Percentiles rank a stretch among this genome's conserved stretches.
These are phyloP conservation scores for Barypeithes pellucidus DNA, from an alignment of 2,888 invertebrate species.

Conservation along the genomic window DNA sequence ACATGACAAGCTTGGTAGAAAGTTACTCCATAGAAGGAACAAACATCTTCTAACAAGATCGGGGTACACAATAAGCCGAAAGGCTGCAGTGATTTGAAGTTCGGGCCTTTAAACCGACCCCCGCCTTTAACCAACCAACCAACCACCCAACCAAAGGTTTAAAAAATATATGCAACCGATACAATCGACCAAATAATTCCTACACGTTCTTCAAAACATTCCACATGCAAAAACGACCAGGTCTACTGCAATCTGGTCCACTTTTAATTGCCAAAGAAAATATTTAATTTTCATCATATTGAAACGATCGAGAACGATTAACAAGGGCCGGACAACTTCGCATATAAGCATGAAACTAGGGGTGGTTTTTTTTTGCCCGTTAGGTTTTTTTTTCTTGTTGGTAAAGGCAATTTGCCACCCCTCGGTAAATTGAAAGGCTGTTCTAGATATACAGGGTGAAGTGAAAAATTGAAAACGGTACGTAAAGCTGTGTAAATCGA, in stretches of 20 bases:
- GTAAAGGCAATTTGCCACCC: slow-evolving; percentile 46
- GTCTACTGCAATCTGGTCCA: slow-evolving; percentile 28
- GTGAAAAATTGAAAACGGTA: too few species aligned
- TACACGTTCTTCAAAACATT: background rate
- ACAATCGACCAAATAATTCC: too few species aligned
- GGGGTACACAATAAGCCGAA: too few species aligned
- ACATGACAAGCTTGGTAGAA: too few species aligned
- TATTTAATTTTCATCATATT: slow-evolving; percentile 45
- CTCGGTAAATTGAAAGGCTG: slow-evolving; percentile 28
- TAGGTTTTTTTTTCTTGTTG: slow-evolving; percentile 40
- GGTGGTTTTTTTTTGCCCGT: slow-evolving; percentile 37
- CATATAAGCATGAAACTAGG: slow-evolving; percentile 14
- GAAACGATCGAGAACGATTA: slow-evolving; percentile 41
- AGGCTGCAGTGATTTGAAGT: too few species aligned
- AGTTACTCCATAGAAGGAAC: too few species aligned
- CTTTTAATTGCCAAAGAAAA: slow-evolving; percentile 41
- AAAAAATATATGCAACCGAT: too few species aligned
- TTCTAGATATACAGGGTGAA: slow-evolving; percentile 22
- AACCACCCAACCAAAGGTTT: too few species aligned
- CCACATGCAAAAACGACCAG: background rate
- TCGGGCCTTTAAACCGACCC: too few species aligned
- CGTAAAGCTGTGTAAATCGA: too few species aligned
- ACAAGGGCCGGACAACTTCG: slow-evolving; percentile 34
- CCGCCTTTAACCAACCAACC: too few species aligned
- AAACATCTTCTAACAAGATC: too few species aligned